A percentile compares a stretch with the other conserved stretches of the same genome.
Conservation (phyloP, 2,888 invertebrate species). For the Didymodactylos carnosus region DNA sequence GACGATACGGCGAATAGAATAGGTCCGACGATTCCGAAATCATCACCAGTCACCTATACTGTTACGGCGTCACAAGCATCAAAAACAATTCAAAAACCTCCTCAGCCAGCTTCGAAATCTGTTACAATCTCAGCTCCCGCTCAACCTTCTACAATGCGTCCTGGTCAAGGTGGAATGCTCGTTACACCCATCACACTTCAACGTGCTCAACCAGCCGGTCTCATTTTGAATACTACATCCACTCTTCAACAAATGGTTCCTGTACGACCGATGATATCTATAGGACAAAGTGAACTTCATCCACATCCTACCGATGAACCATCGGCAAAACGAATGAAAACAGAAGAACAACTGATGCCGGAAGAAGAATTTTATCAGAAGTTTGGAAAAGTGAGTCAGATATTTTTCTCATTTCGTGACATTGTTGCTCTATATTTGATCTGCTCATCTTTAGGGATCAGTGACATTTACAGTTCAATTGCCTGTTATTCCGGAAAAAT, state of each 20-base stretch:
- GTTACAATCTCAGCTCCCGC: background rate
- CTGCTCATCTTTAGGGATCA: slow-evolving; percentile 42
- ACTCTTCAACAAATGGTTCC: slow-evolving; percentile 37
- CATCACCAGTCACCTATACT: slow-evolving; percentile 2
- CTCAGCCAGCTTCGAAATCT: background rate
- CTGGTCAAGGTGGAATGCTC: no score
- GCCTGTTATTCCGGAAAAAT: slow-evolving; percentile 63
- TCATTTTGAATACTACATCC: slow-evolving; percentile 24
- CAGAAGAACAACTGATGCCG: slow-evolving; percentile 75
- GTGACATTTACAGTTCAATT: slow-evolving; percentile 60
- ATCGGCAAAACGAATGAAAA: slow-evolving; percentile 61
- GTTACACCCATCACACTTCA: no score
- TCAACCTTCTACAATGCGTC: slow-evolving; percentile 27
- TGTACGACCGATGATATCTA: slow-evolving; percentile 17
- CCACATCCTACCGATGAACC: slow-evolving; percentile 34
- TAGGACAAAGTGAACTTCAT: slow-evolving; percentile 22
- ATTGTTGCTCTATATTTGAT: no score
- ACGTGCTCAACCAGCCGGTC: slow-evolving; percentile 17
- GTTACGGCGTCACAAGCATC: background rate
- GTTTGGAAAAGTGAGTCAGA: background rate
- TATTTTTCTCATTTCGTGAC: no score
- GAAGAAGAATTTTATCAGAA: slow-evolving; percentile 39
- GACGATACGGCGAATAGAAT: slow-evolving; percentile 64
- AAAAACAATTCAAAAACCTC: slow-evolving; percentile 3
- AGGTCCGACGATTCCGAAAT: slow-evolving; percentile 48